Evolutionary conservation across 2,797 vertebrate genomes (phyloP), one percentile per base, ranked within the genome.

Genomic region (Muscicapa comitata): DNA sequence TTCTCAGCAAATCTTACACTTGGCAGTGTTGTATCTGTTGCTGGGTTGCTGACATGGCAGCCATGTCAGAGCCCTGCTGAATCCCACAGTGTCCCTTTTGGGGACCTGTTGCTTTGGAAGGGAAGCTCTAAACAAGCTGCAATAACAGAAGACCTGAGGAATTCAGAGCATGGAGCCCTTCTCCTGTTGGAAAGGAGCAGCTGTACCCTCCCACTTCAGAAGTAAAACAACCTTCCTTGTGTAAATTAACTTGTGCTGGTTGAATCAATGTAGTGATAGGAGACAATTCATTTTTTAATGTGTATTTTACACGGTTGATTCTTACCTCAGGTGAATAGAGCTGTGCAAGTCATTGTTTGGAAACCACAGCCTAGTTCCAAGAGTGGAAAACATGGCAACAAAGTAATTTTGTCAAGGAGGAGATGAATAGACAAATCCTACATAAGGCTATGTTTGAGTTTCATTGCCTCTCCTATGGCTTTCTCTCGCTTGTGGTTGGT

Each of bases 211-310:
- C 1, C 20, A 5, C 4, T 81, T 57, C 5, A 11, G 50, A 73
- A 50, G 38, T 68, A 42, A 79, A 59, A 24, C 13, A 26, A 28
- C 14, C 6, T 11, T 21, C 50, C 66, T 10, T 45, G 25, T 24
- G 13, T 45, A 14, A 61, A 55, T 35, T 29, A 45, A 24, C 17
- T 55, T 76, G 19, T 84, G n/a, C 37, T 61, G 47, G 9, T 38
- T 0, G 1, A 33, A 37, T 40, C 10, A 24, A 10, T 7, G 2
- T 0, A 35, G 31, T 4, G 24, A 28, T 2, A 25, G 21, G 40
- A 59, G 28, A 50, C 5, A 11, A 35, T 23, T 57, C 0, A 4
- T 38, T 55, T 70, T 28, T 67, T 28, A 53, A 15, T 12, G 6
- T 0, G 0, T 12, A 3, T 42, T 82, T 68, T 24, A 25, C 10